Conservation (phyloP, 2,797 vertebrate species). For the Rhinichthys osculus region DNA sequence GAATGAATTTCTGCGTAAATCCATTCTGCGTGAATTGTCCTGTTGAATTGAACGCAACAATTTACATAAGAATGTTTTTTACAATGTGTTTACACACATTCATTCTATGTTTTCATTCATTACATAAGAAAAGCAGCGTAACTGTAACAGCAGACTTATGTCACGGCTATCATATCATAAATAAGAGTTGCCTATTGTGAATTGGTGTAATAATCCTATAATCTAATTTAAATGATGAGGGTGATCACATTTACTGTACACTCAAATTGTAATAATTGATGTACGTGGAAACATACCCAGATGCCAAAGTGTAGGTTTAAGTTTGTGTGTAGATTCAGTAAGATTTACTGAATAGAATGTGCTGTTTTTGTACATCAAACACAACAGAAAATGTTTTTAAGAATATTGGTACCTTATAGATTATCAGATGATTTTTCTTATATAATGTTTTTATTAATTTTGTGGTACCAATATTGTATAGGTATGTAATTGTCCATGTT, state of each 20-base stretch:
- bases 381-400: too few relatives aligned
- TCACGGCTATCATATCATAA: background rate
- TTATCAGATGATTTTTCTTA: too few relatives aligned
- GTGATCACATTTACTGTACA: background rate
- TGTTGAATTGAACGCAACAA: background rate
- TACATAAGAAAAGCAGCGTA: background rate
- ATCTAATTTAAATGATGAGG: background rate
- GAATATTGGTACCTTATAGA: too few relatives aligned
- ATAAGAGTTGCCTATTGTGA: background rate
- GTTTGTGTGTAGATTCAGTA: background rate
- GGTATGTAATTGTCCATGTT: background rate
- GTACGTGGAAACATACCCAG: background rate
- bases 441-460: too few relatives aligned
- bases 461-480: background rate
- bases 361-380: too few relatives aligned
- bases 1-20: background rate
- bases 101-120: conserved; percentile 1
- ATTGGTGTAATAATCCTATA: background rate
- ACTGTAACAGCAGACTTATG: background rate
- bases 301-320: background rate
- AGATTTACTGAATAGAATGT: background rate
- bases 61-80: conserved; percentile 5
- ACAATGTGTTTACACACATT: conserved; percentile 14
- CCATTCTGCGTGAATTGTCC: conserved; percentile 1
- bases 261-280: background rate